Conservation (phyloP, 2,113 vertebrate genomes). For the Hiodon tergisus region DNA sequence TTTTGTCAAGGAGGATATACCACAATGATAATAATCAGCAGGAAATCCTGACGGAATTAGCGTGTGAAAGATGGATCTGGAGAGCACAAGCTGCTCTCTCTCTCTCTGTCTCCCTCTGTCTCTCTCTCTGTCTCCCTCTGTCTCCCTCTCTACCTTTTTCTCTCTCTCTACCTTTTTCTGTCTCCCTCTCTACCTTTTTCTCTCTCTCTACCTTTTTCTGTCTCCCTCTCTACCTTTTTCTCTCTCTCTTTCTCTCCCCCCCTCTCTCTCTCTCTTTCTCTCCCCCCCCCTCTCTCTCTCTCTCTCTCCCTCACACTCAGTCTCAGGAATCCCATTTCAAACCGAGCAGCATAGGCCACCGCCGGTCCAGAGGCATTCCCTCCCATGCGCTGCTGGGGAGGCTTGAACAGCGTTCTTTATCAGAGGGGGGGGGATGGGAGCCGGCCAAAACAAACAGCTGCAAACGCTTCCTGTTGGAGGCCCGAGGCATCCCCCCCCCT, state of each 20-base stretch:
- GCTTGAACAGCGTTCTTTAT: background rate
- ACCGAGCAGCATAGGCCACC: slow-evolving; percentile 10
- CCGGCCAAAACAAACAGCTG: background rate
- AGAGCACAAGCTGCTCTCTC: slow-evolving; percentile 10
- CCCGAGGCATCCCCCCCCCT: background rate
- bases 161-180: no score
- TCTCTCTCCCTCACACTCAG: slow-evolving; percentile 7
- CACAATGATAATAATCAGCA: slow-evolving; percentile 1
- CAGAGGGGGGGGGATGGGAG: background rate
- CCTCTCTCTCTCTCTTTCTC: no score
- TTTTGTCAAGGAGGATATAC: background rate
- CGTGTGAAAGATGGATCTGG: slow-evolving; percentile 24
- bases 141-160: no score
- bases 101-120: background rate
- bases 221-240: no score
- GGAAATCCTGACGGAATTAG: slow-evolving; percentile 28
- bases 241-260: no score
- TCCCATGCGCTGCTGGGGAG: background rate
- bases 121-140: no score
- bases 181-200: no score
- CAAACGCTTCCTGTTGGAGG: background rate
- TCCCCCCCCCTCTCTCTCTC: no score
- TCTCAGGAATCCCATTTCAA: slow-evolving; percentile 40
- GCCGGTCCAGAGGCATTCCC: background rate
- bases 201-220: no score